phyloP scores from a whole-genome alignment of 1,140 invertebrate genomes.

The Protaetia brevitarsis region DNA sequence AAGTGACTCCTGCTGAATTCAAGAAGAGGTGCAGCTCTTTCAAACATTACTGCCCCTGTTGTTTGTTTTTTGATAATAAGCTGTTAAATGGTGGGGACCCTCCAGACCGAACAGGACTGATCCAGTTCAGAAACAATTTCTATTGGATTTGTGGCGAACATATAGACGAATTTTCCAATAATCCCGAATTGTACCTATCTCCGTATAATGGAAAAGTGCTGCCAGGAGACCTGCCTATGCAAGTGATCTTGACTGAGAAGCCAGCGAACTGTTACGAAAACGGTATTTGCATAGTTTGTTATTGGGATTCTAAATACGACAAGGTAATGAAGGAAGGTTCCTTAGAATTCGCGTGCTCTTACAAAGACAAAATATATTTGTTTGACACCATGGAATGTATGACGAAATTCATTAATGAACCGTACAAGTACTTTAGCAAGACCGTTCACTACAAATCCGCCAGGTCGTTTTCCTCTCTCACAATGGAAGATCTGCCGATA shows the following conservation, averaged over 20 bases:
- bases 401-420: conserved; percentile 51
- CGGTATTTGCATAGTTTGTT: conserved; percentile 58
- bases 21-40: conserved; percentile 50
- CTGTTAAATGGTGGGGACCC: conserved; percentile 48
- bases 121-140: conserved; percentile 53
- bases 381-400: conserved; percentile 54
- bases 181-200: conserved; percentile 48
- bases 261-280: conserved; percentile 48
- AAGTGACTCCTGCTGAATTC: conserved; percentile 53
- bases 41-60: conserved; percentile 56
- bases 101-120: conserved; percentile 52
- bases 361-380: conserved; percentile 51
- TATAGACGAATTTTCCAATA: conserved; percentile 46
- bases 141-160: conserved; percentile 59
- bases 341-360: conserved; percentile 47
- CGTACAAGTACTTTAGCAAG: conserved; percentile 47
- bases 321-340: conserved; percentile 50
- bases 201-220: conserved; percentile 43
- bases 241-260: conserved; percentile 46
- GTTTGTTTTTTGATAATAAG: conserved; percentile 48
- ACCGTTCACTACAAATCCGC: conserved; percentile 48
- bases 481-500: conserved; percentile 51
- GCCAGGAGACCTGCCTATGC: conserved; percentile 51
- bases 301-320: conserved; percentile 52
- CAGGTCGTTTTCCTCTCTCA: conserved; percentile 46